Evolutionary conservation across 1,140 invertebrate genomes (phyloP).

Genomic region (Drosophila pachea): DNA sequence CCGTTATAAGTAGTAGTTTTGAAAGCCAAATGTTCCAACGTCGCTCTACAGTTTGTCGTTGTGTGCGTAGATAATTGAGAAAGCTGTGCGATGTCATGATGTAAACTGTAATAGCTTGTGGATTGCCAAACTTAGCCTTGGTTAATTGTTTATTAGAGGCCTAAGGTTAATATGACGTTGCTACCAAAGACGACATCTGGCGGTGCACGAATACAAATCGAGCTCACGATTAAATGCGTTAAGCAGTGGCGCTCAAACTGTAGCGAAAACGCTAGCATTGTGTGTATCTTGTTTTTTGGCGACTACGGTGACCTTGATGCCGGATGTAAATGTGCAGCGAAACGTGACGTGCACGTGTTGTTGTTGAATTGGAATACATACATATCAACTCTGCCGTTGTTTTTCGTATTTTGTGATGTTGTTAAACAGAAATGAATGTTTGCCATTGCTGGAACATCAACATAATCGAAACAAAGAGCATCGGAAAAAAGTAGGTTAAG

Average conservation of each 20-base stretch:
- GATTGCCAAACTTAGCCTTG: too few relatives aligned
- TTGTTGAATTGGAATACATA: slow-evolving; percentile 4
- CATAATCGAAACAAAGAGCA: slow-evolving; percentile 44
- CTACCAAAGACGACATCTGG: slow-evolving; percentile 16
- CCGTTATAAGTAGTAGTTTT: slow-evolving; percentile 13
- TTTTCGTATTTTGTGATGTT: neutral
- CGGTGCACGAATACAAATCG: neutral
- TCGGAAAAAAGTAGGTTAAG: slow-evolving; percentile 69
- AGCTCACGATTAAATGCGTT: neutral
- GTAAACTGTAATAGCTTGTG: too few relatives aligned
- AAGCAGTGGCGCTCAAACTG: slow-evolving; percentile 5
- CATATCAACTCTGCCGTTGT: neutral
- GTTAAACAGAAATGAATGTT: neutral
- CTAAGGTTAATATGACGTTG: too few relatives aligned
- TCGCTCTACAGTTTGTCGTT: slow-evolving; percentile 23
- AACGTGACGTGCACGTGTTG: slow-evolving; percentile 29
- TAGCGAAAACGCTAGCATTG: neutral
- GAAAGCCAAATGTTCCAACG: slow-evolving; percentile 33
- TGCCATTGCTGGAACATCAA: slow-evolving; percentile 35
- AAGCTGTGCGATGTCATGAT: too few relatives aligned
- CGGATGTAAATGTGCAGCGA: slow-evolving; percentile 33
- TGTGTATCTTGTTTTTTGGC: slow-evolving; percentile 18
- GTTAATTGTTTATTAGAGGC: too few relatives aligned
- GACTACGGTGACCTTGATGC: slow-evolving; percentile 28
- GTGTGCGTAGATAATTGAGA: too few relatives aligned